Base-by-base conservation (phyloP, 2,113 vertebrate species). In the Fukomys damarensis region DNA sequence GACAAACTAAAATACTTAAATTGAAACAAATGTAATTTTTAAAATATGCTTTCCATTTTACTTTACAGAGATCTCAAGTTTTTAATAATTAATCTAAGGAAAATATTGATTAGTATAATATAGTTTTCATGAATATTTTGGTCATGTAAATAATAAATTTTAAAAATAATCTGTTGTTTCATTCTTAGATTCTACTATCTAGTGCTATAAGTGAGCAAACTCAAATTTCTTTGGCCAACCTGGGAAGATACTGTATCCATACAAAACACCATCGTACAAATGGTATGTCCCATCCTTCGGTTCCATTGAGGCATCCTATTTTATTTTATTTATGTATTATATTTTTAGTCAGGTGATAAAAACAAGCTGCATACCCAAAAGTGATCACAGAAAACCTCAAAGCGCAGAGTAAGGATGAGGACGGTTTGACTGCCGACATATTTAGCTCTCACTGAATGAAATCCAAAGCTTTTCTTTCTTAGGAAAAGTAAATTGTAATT, bases 61-160 rank as follows among this genome's bases (percentile, higher is more conserved):
- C 7, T 93, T 87, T 72, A n/a, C 4, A 93, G 35, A 84, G 32
- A 35, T 41, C 28, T 65, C 3, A 35, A 16, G 7, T 61, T 95
- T 95, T 91, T 30, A 59, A 59, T 35, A 76, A 74, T n/a, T 58
- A 66, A 46, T 5, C 12, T 41, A 83, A 90, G 16, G 24, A 14
- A 86, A 86, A 77, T 79, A 63, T 82, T 43, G 93, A 46, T 91
- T 52, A 74, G 10, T 76, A 11, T n/a, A 63, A 82, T 26, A 28
- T 54, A 11, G 14, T 41, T 38, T 77, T 49, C 6, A 30, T 24
- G 32, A 13, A 30, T 59, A 91, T 84, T 85, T 49, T 72, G 54
- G 6, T 87, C 59, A 74, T 7, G 41, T 43, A 79, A 92, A n/a
- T 59, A 89, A 63, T 81, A 91, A 92, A 83, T 77, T 5, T 43